A percentile compares a stretch with the other conserved stretches of the same genome.
Conservation (phyloP, 2,888 invertebrate species). For the Eustalomyia histrio region DNA sequence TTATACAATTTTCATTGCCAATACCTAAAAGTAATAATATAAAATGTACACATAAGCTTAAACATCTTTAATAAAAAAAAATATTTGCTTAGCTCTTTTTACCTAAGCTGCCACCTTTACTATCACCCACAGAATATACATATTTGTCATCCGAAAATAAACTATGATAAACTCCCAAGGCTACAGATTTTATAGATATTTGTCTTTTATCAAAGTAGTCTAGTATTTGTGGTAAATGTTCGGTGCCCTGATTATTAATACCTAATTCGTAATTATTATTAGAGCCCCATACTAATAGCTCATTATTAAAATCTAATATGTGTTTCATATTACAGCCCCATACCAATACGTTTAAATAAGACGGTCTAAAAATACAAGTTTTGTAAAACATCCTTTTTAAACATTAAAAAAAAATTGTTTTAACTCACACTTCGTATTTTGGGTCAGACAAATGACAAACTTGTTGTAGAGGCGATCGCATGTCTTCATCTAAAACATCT, state of each 20-base stretch:
- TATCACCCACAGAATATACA: slow-evolving; percentile 90
- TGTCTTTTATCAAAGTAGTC: slow-evolving; percentile 84
- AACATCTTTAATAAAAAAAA: slow-evolving; percentile 62
- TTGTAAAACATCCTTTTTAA: neutral
- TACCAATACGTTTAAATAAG: no score
- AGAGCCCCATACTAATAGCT: slow-evolving; percentile 91
- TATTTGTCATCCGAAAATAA: slow-evolving; percentile 75
- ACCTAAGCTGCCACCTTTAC: slow-evolving; percentile 88
- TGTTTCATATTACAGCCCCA: no score
- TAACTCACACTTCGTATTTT: slow-evolving; percentile 57
- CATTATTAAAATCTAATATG: no score
- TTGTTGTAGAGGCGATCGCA: slow-evolving; percentile 74
- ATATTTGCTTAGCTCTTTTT: slow-evolving; percentile 74
- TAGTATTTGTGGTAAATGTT: slow-evolving; percentile 83
- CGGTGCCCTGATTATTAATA: slow-evolving; percentile 83
- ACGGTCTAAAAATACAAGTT: slow-evolving; percentile 70
- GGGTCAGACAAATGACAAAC: slow-evolving; percentile 78
- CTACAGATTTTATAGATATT: slow-evolving; percentile 83
- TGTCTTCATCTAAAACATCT: slow-evolving; percentile 76
- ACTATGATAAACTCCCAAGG: slow-evolving; percentile 76
- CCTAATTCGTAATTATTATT: slow-evolving; percentile 93
- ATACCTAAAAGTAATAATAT: slow-evolving; percentile 79
- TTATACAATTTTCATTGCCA: slow-evolving; percentile 81
- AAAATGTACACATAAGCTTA: slow-evolving; percentile 77
- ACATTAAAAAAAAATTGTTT: neutral